phyloP scores from a whole-genome alignment of 2,113 vertebrate species.

The Trogon surrucura region DNA sequence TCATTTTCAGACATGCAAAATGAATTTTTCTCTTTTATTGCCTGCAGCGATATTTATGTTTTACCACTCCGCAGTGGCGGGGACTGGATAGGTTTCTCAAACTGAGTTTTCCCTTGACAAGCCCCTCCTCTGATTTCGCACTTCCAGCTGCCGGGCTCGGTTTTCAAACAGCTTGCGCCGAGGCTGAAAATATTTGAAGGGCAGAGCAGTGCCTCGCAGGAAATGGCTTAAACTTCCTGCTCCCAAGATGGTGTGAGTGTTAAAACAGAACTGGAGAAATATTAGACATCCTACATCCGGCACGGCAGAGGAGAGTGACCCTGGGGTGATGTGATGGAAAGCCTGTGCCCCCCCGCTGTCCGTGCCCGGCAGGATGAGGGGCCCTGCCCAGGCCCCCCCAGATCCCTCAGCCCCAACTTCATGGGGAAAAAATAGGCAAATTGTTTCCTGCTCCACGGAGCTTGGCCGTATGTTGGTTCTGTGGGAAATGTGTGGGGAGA shows the following conservation, averaged over 20 bases:
- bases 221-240: conserved; percentile 64
- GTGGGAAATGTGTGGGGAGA: neutral
- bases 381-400: neutral
- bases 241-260: conserved; percentile 46
- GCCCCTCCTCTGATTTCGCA: neutral
- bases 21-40: neutral
- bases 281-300: conserved; percentile 50
- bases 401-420: neutral
- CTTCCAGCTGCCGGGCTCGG: conserved; percentile 10
- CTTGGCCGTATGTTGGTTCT: neutral
- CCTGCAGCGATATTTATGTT: neutral
- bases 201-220: conserved; percentile 50
- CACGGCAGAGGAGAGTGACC: neutral
- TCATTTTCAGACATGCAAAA: neutral
- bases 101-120: neutral
- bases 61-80: neutral
- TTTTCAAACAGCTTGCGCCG: neutral
- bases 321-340: conserved; percentile 27
- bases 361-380: neutral
- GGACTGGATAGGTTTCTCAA: neutral
- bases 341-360: neutral
- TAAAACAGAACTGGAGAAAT: conserved; percentile 47
- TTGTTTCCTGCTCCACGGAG: neutral
- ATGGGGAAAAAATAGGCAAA: neutral
- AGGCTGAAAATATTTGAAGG: conserved; percentile 18